Conservation (phyloP, 2,113 vertebrate genomes). For the Corythoichthys haematopterus region DNA sequence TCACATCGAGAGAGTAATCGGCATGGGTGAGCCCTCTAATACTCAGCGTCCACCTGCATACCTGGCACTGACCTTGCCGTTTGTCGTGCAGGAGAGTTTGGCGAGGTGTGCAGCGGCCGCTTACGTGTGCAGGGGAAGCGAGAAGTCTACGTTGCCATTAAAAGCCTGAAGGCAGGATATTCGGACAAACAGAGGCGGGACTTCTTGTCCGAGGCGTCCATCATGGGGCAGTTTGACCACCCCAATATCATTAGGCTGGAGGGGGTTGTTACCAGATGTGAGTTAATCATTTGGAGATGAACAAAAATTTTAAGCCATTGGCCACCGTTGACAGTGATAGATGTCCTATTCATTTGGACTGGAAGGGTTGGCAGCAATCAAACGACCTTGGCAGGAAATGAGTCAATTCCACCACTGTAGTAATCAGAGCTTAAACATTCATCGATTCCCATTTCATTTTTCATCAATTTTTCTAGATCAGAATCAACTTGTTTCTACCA, state of each 20-base stretch:
- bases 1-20: slow-evolving; percentile 98
- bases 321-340: too few species aligned
- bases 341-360: too few species aligned
- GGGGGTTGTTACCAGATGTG: slow-evolving; percentile 74
- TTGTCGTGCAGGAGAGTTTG: slow-evolving; percentile 68
- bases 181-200: slow-evolving; percentile 74
- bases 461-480: too few species aligned
- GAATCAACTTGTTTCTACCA: too few species aligned
- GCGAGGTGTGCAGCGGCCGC: slow-evolving; percentile 73
- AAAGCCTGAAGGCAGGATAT: slow-evolving; percentile 73
- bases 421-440: too few species aligned
- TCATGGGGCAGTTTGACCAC: slow-evolving; percentile 77
- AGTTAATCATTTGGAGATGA: slow-evolving; percentile 18
- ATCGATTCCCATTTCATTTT: too few species aligned
- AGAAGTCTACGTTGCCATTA: slow-evolving; percentile 75
- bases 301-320: too few species aligned
- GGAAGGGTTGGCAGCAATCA: too few species aligned
- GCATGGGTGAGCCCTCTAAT: slow-evolving; percentile 82
- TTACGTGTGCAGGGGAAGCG: slow-evolving; percentile 71
- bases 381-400: too few species aligned
- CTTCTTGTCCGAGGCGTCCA: slow-evolving; percentile 74
- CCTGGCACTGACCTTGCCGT: slow-evolving; percentile 38
- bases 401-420: too few species aligned
- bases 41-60: slow-evolving; percentile 29
- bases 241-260: slow-evolving; percentile 76